phyloP scores from a whole-genome alignment of 1,140 invertebrate species.

The Drosophila parvula region DNA sequence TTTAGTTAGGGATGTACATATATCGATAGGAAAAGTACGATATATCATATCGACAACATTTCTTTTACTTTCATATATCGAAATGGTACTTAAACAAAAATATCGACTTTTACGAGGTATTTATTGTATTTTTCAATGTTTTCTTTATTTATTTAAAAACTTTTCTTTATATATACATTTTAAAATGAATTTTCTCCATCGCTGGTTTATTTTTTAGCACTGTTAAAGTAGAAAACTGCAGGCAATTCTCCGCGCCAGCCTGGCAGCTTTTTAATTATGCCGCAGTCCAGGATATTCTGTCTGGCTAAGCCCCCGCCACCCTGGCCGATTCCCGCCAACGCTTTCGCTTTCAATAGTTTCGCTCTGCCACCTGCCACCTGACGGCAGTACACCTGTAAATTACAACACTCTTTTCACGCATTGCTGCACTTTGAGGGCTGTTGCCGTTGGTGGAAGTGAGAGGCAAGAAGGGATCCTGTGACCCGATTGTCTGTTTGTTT shows the following conservation, averaged over 20 bases:
- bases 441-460: constrained; percentile 8
- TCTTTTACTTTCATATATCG: no score
- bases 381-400: constrained; percentile 62
- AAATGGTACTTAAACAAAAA: no score
- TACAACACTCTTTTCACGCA: constrained; percentile 77
- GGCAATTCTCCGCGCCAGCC: constrained; percentile 52
- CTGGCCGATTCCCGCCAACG: background rate
- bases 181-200: background rate
- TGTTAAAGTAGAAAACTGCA: constrained; percentile 26
- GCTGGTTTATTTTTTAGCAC: background rate
- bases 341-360: constrained; percentile 37
- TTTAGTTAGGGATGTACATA: no score
- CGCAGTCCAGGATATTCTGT: constrained; percentile 37
- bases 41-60: no score
- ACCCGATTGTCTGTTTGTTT: constrained; percentile 48
- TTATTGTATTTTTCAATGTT: no score
- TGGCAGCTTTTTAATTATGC: constrained; percentile 71
- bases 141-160: background rate
- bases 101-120: no score
- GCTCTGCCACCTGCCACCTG: constrained; percentile 39
- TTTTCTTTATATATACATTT: background rate
- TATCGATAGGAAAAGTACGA: no score
- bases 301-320: constrained; percentile 8
- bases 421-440: constrained; percentile 72
- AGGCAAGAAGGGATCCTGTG: constrained; percentile 35